A percentile compares a stretch with the other conserved stretches of the same genome.
Conservation (phyloP, 2,113 vertebrate species). For the Mola mola region DNA sequence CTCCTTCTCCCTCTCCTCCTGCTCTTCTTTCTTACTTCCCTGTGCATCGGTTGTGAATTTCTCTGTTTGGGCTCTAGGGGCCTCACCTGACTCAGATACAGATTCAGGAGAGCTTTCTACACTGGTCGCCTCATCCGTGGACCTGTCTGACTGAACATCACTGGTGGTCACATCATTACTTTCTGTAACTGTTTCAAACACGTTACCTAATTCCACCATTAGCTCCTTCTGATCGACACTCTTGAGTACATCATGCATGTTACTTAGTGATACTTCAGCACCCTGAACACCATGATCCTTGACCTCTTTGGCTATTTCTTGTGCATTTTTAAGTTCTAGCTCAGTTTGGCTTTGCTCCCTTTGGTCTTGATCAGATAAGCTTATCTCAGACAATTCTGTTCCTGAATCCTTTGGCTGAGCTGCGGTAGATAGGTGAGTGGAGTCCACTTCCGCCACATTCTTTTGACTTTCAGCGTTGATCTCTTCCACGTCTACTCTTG, state of each 20-base stretch:
- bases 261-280: not conserved
- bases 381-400: constrained; percentile 5
- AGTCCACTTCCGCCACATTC: not conserved
- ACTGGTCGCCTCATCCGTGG: not conserved
- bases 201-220: not conserved
- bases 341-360: not conserved
- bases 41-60: not conserved
- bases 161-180: not conserved
- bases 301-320: not conserved
- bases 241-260: not conserved
- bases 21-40: not conserved
- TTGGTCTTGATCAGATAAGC: not conserved
- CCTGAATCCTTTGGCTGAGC: not conserved
- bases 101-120: not conserved
- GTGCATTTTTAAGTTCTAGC: not conserved
- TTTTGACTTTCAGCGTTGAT: not conserved
- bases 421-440: too few species aligned
- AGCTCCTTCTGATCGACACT: constrained; percentile 2
- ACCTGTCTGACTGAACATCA: not conserved
- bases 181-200: not conserved
- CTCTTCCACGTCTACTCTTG: not conserved
- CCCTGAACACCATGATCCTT: not conserved
- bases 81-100: not conserved
- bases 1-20: not conserved
- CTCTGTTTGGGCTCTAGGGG: not conserved